Percentiles rank a stretch among this genome's conserved stretches.
phyloP scores from a whole-genome alignment of 2,113 vertebrate species.

The Gallinago paraguaiae region DNA sequence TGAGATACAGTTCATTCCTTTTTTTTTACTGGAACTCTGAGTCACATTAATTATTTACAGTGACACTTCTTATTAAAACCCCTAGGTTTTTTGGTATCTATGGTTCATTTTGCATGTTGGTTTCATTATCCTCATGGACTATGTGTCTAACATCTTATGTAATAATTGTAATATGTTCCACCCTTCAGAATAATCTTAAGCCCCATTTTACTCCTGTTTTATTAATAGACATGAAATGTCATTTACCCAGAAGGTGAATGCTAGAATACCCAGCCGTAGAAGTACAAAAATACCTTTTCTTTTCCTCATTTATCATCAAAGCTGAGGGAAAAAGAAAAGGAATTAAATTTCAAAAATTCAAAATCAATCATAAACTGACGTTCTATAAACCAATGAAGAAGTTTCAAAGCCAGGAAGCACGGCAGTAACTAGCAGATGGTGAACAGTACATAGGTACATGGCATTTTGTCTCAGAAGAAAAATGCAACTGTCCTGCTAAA shows the following conservation, averaged over 20 bases:
- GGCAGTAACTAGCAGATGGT: neutral
- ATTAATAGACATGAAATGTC: neutral
- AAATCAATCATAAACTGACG: constrained; percentile 19
- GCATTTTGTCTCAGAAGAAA: neutral
- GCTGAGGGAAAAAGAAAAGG: neutral
- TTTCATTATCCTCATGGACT: neutral
- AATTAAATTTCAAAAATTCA: neutral
- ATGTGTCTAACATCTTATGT: neutral
- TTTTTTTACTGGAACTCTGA: neutral
- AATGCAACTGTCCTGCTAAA: neutral
- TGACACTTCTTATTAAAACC: constrained; percentile 27
- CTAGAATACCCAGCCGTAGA: neutral
- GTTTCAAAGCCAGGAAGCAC: neutral
- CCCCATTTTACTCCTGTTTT: neutral
- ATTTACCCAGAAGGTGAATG: neutral
- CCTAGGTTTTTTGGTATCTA: neutral
- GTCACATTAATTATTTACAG: constrained; percentile 37
- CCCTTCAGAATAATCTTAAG: neutral
- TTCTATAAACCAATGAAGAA: neutral
- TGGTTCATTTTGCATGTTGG: neutral
- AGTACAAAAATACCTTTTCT: neutral
- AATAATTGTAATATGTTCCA: neutral
- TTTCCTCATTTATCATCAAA: neutral
- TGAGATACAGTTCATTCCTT: neutral
- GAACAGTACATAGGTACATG: neutral